Evolutionary conservation across 1,140 invertebrate genomes (phyloP).

Genomic region (Hormaphis cornu): DNA sequence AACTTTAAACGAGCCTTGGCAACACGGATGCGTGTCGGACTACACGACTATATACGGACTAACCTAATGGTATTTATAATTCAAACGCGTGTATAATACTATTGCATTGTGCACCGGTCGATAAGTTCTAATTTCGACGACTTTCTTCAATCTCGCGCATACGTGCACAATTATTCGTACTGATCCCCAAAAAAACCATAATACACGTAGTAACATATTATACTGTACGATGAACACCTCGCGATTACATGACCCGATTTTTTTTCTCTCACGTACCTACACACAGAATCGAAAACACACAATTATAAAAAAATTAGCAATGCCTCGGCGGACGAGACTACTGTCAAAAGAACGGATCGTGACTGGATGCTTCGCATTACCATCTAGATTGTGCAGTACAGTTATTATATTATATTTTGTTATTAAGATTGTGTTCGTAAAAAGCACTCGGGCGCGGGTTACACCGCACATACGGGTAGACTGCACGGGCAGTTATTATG

Average conservation of each 20-base stretch:
- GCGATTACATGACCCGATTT: slow-evolving; percentile 6
- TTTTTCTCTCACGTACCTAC: neutral
- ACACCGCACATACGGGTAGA: too few relatives aligned
- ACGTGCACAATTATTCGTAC: neutral
- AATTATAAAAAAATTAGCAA: slow-evolving; percentile 32
- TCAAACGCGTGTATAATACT: too few relatives aligned
- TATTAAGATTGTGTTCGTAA: too few relatives aligned
- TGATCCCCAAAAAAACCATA: slow-evolving; percentile 15
- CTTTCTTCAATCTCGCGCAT: too few relatives aligned
- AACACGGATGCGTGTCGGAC: neutral
- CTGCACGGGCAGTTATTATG: too few relatives aligned
- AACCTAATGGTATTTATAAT: too few relatives aligned
- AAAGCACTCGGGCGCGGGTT: slow-evolving; percentile 5
- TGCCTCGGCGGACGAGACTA: slow-evolving; percentile 13
- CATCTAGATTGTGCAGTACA: slow-evolving; percentile 6
- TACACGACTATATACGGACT: too few relatives aligned
- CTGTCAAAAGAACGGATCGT: slow-evolving; percentile 14
- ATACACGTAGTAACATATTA: neutral
- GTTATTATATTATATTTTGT: too few relatives aligned
- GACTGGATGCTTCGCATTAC: slow-evolving; percentile 28
- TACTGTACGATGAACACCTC: too few relatives aligned
- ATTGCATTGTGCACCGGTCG: neutral
- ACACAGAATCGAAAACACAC: neutral
- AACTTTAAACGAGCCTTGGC: too few relatives aligned
- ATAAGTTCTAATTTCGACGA: neutral